Conservation (phyloP, 2,888 invertebrate species). For the Caenorhabditis virilis region DNA sequence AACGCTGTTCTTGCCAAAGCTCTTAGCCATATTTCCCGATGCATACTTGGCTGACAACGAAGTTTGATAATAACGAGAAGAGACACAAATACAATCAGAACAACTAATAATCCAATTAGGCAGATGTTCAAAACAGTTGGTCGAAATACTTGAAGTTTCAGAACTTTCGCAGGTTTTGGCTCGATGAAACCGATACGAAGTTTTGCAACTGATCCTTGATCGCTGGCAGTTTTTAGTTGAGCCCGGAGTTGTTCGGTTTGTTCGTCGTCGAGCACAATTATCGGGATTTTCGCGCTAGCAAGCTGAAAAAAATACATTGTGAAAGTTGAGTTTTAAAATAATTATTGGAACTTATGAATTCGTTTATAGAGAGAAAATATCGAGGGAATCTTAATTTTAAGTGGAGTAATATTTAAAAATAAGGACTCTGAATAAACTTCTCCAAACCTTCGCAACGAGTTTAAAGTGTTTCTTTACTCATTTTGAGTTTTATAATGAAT, state of each 20-base stretch:
- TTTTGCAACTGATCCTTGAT: slow-evolving; percentile 29
- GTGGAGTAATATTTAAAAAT: too few species aligned
- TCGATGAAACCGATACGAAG: slow-evolving; percentile 38
- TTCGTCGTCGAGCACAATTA: slow-evolving; percentile 53
- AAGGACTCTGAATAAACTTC: too few species aligned
- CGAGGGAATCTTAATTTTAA: too few species aligned
- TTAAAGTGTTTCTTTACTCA: too few species aligned
- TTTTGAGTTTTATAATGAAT: too few species aligned
- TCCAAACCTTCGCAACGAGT: too few species aligned
- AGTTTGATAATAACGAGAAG: slow-evolving; percentile 53
- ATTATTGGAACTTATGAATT: too few species aligned
- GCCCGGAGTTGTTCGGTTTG: slow-evolving; percentile 44
- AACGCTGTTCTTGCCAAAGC: slow-evolving; percentile 52
- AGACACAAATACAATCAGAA: slow-evolving; percentile 52
- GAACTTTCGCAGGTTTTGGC: slow-evolving; percentile 31
- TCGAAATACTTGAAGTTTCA: slow-evolving; percentile 53
- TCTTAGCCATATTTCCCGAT: slow-evolving; percentile 53
- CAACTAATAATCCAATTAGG: slow-evolving; percentile 40
- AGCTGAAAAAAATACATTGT: slow-evolving; percentile 37
- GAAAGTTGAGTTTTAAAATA: too few species aligned
- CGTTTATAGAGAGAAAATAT: too few species aligned
- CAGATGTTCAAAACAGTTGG: slow-evolving; percentile 51
- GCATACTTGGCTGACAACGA: slow-evolving; percentile 49
- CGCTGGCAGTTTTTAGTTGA: slow-evolving; percentile 25
- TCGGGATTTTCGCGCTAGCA: slow-evolving; percentile 49